phyloP scores from a whole-genome alignment of 1,140 invertebrate genomes.

The Zaprionus ghesquierei region DNA sequence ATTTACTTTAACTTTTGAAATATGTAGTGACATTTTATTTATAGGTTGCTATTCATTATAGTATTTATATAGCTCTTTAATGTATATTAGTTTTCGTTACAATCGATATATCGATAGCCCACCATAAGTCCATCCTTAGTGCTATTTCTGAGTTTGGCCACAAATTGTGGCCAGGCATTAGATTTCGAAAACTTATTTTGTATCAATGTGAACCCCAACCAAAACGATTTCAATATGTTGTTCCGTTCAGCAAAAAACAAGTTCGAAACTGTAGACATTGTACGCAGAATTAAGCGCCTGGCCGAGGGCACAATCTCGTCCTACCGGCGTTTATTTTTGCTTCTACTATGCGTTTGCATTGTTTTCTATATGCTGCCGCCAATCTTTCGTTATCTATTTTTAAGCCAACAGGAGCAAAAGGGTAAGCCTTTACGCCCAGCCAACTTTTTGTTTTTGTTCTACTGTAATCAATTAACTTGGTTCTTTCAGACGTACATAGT shows the following conservation, averaged over 20 bases:
- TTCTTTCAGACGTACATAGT: slow-evolving; percentile 84
- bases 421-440: slow-evolving; percentile 67
- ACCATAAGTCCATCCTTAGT: not conserved
- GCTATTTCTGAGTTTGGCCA: slow-evolving; percentile 43
- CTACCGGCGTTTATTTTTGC: slow-evolving; percentile 86
- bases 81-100: not conserved
- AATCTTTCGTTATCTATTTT: slow-evolving; percentile 86
- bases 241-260: slow-evolving; percentile 81
- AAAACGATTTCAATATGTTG: slow-evolving; percentile 58
- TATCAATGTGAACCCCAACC: slow-evolving; percentile 48
- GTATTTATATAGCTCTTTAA: not conserved
- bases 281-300: slow-evolving; percentile 85
- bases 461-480: not conserved
- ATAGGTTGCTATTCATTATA: not conserved
- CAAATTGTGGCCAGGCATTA: slow-evolving; percentile 41
- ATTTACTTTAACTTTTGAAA: not conserved
- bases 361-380: slow-evolving; percentile 87
- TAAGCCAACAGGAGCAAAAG: slow-evolving; percentile 79
- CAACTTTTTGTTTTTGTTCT: not conserved
- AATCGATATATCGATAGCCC: slow-evolving; percentile 34
- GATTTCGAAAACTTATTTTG: slow-evolving; percentile 47
- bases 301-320: slow-evolving; percentile 86
- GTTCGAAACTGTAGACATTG: slow-evolving; percentile 83
- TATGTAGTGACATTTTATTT: not conserved
- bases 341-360: slow-evolving; percentile 85